Evolutionary conservation across 2,888 invertebrate genomes (phyloP).

Genomic region (Vesta saturnalis): DNA sequence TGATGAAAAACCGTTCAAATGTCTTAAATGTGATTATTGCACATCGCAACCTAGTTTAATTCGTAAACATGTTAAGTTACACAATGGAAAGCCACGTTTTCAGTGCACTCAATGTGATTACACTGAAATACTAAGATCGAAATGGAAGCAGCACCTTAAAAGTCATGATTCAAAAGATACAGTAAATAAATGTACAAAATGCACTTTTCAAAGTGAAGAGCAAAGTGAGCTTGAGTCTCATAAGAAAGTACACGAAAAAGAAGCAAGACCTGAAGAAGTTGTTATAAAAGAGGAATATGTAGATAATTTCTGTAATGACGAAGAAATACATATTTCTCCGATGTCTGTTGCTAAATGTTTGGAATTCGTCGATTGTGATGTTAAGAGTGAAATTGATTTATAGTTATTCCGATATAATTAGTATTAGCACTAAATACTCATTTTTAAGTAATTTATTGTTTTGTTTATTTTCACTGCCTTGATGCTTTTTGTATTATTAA

Average conservation of each 20-base stretch:
- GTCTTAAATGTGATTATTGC: constrained; percentile 66
- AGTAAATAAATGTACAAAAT: too few relatives aligned
- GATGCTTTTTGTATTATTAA: too few relatives aligned
- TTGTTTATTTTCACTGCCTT: constrained; percentile 3
- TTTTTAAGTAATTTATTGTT: not conserved
- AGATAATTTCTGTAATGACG: not conserved
- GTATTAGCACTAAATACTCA: not conserved
- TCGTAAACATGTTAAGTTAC: constrained; percentile 67
- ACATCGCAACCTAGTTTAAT: constrained; percentile 71
- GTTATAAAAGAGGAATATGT: constrained; percentile 5
- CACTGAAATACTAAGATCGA: constrained; percentile 12
- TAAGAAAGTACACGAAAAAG: not conserved
- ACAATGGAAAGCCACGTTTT: constrained; percentile 57
- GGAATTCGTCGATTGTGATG: not conserved
- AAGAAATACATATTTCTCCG: too few relatives aligned
- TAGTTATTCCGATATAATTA: too few relatives aligned
- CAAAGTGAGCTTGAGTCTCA: too few relatives aligned
- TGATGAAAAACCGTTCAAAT: constrained; percentile 69
- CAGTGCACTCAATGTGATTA: constrained; percentile 15
- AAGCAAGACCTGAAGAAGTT: not conserved
- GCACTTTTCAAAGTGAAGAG: too few relatives aligned
- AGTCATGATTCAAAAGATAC: too few relatives aligned
- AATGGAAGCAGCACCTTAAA: constrained; percentile 21
- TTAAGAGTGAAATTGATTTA: not conserved
- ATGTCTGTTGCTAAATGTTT: too few relatives aligned